Evolutionary conservation across 2,797 vertebrate species (phyloP), one percentile per base, ranked within the genome.

Genomic region (Poecilia velifera): DNA sequence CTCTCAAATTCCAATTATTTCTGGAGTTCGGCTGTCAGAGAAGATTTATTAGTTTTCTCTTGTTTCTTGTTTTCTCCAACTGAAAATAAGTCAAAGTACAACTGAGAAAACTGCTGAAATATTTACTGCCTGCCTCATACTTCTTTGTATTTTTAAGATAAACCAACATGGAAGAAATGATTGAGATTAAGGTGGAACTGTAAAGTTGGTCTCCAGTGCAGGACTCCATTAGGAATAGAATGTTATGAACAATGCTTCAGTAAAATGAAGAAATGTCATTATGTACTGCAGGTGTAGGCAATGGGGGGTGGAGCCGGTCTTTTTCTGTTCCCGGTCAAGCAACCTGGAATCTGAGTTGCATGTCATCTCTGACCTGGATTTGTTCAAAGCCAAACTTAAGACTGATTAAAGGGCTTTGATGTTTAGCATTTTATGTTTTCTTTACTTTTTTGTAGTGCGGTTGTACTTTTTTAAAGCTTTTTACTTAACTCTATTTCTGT

Each of bases 1-100:
- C 59, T 18, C 62, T 85, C 81, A 86, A 82, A 82, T 80, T 89
- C 72, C 76, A 92, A 90, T 90, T 86, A 92, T 80, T 85, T 79
- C 73, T 76, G 31, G 45, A 87, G 77, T 88, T 87, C 77, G 43
- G 71, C 80, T 85, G 87, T 88, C 82, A 76, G 72, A 79, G 76
- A 47, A 83, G 79, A 82, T 83, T 79, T 87, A 87, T 82, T 74
- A 82, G 74, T 88, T 86, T 84, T 81, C 80, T 79, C 66, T 8
- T 22, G 34, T 78, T 82, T 66, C 45, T 87, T 47, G 82, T 84
- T 31, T 45, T 77, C 77, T 79, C 49, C 49, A 72, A 76, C 73
- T 51, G n/a, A 41, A 84, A 82, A 84, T 59, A 78, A 62, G 20
- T 77, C 57, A 70, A 79, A 83, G 46, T 25, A 81, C 47, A 72